A percentile compares a stretch with the other conserved stretches of the same genome.
phyloP scores from a whole-genome alignment of 2,113 vertebrate species.

The Tachuris rubrigastra region DNA sequence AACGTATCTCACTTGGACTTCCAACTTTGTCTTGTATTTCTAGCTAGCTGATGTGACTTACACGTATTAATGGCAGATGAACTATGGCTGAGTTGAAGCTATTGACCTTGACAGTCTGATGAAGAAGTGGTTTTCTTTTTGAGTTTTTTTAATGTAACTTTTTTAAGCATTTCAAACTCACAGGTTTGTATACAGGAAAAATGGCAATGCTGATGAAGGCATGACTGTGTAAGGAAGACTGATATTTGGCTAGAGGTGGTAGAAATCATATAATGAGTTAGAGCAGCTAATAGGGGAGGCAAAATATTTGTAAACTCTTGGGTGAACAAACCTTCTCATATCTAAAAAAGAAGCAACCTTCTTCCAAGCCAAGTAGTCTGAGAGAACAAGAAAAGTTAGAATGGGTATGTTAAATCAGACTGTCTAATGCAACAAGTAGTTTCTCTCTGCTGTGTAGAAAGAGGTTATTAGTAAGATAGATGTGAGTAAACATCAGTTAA shows the following conservation, averaged over 20 bases:
- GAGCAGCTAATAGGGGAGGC: background rate
- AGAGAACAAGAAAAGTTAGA: background rate
- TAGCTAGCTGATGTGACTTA: background rate
- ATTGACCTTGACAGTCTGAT: background rate
- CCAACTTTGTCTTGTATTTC: background rate
- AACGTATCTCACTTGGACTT: background rate
- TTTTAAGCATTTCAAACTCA: background rate
- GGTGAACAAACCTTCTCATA: background rate
- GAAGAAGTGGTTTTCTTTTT: background rate
- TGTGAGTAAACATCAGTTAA: background rate
- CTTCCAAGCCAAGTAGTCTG: background rate
- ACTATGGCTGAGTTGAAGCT: background rate
- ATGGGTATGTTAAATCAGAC: background rate
- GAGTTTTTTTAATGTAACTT: background rate
- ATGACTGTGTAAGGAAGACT: background rate
- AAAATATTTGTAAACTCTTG: background rate
- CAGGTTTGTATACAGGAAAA: background rate
- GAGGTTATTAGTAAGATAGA: background rate
- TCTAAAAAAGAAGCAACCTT: background rate
- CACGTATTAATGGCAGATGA: background rate
- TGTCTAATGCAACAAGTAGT: background rate
- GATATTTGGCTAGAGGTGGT: background rate
- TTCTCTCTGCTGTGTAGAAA: background rate
- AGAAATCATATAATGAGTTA: background rate
- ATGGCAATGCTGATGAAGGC: background rate